phyloP scores from a whole-genome alignment of 2,888 invertebrate genomes.

The Andrena bicolor region DNA sequence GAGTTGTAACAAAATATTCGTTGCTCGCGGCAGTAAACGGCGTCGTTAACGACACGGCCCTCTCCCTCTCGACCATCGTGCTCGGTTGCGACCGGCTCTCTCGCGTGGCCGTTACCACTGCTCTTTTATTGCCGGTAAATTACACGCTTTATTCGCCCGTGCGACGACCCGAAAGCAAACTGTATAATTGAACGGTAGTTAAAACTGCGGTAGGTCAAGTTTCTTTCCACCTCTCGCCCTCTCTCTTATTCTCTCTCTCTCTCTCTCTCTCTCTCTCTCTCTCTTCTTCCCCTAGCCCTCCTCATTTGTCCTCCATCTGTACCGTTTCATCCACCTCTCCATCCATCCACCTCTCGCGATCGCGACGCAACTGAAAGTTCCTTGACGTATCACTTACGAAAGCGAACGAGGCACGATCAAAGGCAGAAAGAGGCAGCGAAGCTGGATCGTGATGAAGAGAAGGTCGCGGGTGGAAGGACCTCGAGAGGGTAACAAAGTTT shows the following conservation, averaged over 20 bases:
- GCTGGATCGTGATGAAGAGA: conserved; percentile 32
- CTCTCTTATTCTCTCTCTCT: conserved; percentile 26
- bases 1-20: conserved; percentile 82
- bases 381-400: neutral
- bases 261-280: conserved; percentile 17
- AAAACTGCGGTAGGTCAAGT: conserved; percentile 80
- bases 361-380: neutral
- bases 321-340: neutral
- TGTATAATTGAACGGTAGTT: conserved; percentile 80
- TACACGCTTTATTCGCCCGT: conserved; percentile 81
- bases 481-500: conserved; percentile 34
- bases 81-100: conserved; percentile 54
- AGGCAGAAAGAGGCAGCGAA: conserved; percentile 6
- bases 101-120: conserved; percentile 71
- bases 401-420: neutral
- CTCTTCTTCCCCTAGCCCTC: neutral
- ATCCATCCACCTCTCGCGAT: neutral
- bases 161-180: conserved; percentile 78
- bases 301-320: neutral
- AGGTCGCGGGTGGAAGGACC: conserved; percentile 39
- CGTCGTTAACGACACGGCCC: conserved; percentile 81
- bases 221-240: conserved; percentile 52
- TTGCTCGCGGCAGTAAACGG: conserved; percentile 82
- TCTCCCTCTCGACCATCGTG: conserved; percentile 56
- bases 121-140: conserved; percentile 84